These are phyloP conservation scores for Nephila pilipes DNA, from an alignment of 1,140 invertebrate species.

Conservation along the genomic window DNA sequence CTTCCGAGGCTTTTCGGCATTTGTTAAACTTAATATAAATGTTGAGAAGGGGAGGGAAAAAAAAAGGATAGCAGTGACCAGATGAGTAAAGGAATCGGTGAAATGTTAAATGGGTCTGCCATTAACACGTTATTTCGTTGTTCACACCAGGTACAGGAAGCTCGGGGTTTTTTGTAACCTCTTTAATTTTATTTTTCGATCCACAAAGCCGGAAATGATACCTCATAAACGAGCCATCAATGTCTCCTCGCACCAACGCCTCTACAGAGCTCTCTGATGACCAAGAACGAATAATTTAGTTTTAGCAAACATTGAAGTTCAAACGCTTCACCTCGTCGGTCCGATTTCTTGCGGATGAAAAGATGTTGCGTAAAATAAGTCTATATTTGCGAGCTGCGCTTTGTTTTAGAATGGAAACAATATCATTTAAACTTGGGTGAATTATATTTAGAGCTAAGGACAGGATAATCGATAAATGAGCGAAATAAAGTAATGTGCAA, in stretches of 20 bases:
- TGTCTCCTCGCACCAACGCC: neutral
- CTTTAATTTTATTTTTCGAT: constrained; percentile 43
- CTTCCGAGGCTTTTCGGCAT: neutral
- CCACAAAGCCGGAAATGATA: constrained; percentile 46
- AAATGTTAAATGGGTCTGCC: constrained; percentile 43
- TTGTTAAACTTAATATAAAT: neutral
- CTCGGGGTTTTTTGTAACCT: neutral
- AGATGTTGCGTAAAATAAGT: no score
- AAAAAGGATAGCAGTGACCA: constrained; percentile 29
- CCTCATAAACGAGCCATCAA: constrained; percentile 57
- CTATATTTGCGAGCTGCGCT: no score
- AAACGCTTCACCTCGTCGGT: neutral
- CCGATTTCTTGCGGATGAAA: neutral
- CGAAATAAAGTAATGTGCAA: no score
- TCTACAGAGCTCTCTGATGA: constrained; percentile 26
- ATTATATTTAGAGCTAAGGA: no score
- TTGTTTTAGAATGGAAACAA: no score
- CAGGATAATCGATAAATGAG: no score
- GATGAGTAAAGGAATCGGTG: constrained; percentile 38
- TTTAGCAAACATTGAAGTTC: neutral
- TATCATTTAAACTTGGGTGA: no score
- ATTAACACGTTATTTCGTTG: constrained; percentile 27
- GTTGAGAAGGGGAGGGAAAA: neutral
- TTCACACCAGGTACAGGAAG: constrained; percentile 37
- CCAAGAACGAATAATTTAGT: neutral